Percentiles rank a stretch among this genome's conserved stretches.
phyloP scores from a whole-genome alignment of 2,113 vertebrate genomes.

The Atrichornis clamosus region DNA sequence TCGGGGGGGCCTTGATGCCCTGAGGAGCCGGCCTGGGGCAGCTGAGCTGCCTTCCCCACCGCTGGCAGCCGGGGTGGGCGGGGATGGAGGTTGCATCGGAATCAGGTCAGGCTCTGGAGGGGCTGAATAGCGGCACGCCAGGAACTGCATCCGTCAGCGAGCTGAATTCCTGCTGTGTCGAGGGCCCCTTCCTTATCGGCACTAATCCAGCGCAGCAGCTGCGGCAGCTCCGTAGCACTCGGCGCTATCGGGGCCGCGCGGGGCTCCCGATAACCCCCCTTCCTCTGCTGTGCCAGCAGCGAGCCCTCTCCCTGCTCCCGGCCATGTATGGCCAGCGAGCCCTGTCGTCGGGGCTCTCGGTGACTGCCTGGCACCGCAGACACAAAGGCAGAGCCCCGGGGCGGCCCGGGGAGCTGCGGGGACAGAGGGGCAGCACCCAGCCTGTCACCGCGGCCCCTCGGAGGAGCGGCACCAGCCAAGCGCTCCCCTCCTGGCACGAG shows the following conservation, averaged over 20 bases:
- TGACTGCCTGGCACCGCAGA: neutral
- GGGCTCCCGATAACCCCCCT: neutral
- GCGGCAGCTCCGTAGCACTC: neutral
- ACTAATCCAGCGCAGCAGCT: constrained; percentile 12
- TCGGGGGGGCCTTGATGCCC: neutral
- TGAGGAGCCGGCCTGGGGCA: neutral
- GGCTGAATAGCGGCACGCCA: rapidly evolving
- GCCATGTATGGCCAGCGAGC: constrained; percentile 28
- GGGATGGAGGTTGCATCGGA: neutral
- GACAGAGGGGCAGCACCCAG: rapidly evolving
- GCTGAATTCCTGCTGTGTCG: neutral
- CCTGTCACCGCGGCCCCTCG: neutral
- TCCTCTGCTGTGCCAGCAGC: neutral
- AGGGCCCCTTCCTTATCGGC: constrained; percentile 51
- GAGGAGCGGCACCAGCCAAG: rapidly evolving
- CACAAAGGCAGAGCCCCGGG: neutral
- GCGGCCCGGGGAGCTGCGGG: neutral
- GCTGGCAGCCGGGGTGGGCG: neutral
- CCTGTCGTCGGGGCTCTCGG: rapidly evolving
- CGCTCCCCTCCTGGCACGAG: neutral
- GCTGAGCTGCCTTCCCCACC: neutral
- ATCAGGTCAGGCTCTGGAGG: neutral
- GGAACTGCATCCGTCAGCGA: neutral
- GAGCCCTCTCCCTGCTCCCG: neutral
- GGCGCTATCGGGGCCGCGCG: neutral